These are phyloP conservation scores for Salticus scenicus DNA, from an alignment of 2,888 invertebrate species.

Conservation along the genomic window DNA sequence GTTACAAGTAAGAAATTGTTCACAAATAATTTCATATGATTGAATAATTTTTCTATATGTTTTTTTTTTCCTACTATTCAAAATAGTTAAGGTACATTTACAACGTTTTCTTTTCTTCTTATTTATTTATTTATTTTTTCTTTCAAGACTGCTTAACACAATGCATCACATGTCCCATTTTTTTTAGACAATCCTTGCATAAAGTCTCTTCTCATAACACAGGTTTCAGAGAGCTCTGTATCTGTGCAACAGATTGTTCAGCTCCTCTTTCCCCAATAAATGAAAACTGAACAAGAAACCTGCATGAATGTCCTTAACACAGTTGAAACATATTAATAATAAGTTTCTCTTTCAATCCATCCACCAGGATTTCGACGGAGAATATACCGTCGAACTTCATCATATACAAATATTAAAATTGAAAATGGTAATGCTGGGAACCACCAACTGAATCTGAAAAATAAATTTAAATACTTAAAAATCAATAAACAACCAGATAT, in stretches of 20 bases:
- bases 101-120: too few species aligned
- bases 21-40: slow-evolving; percentile 70
- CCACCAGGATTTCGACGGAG: slow-evolving; percentile 97
- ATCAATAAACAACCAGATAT: too few species aligned
- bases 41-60: slow-evolving; percentile 58
- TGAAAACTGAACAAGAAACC: slow-evolving; percentile 55
- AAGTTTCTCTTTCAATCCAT: slow-evolving; percentile 99
- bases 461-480: neutral
- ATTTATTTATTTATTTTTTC: too few species aligned
- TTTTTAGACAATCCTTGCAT: slow-evolving; percentile 18
- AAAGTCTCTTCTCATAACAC: slow-evolving; percentile 28
- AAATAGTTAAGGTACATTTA: slow-evolving; percentile 70
- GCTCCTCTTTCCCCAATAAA: slow-evolving; percentile 31
- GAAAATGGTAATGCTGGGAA: slow-evolving; percentile 98
- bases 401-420: slow-evolving; percentile 98
- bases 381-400: slow-evolving; percentile 97
- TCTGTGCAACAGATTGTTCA: slow-evolving; percentile 23
- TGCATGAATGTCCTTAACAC: slow-evolving; percentile 64
- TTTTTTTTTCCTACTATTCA: slow-evolving; percentile 61
- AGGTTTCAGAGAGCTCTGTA: slow-evolving; percentile 41
- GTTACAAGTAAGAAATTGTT: slow-evolving; percentile 65
- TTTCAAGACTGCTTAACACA: slow-evolving; percentile 27
- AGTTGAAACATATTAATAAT: slow-evolving; percentile 80
- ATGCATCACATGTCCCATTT: slow-evolving; percentile 25
- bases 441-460: slow-evolving; percentile 96